phyloP scores from a whole-genome alignment of 2,888 invertebrate species.

The Tridacna crocea region DNA sequence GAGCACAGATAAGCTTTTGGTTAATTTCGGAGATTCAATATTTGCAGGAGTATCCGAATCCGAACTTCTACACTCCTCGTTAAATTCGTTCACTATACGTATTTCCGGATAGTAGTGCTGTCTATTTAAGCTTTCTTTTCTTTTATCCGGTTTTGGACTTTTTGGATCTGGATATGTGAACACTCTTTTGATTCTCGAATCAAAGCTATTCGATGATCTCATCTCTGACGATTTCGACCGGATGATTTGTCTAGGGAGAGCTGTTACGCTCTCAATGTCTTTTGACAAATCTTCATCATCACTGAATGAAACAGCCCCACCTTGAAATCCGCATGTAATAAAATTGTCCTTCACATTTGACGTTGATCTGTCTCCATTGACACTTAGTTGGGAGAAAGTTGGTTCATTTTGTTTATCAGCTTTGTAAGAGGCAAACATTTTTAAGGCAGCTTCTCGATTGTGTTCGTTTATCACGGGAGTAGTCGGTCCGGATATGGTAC shows the following conservation, averaged over 20 bases:
- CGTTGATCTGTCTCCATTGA: background rate
- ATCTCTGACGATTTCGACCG: slow-evolving; percentile 28
- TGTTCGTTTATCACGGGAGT: slow-evolving; percentile 54
- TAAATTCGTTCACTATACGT: slow-evolving; percentile 48
- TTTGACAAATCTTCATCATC: slow-evolving; percentile 7
- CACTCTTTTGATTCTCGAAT: slow-evolving; percentile 6
- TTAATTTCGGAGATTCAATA: background rate
- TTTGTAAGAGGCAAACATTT: slow-evolving; percentile 72
- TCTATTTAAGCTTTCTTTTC: background rate
- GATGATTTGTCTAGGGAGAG: slow-evolving; percentile 26
- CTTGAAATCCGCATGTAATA: slow-evolving; percentile 39
- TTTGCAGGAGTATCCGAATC: background rate
- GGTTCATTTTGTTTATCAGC: slow-evolving; percentile 36
- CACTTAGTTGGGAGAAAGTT: background rate
- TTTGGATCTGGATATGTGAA: background rate
- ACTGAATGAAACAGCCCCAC: slow-evolving; percentile 42
- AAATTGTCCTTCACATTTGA: slow-evolving; percentile 8
- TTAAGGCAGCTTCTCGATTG: slow-evolving; percentile 65
- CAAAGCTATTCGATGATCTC: background rate
- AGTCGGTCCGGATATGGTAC: slow-evolving; percentile 23
- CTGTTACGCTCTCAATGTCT: slow-evolving; percentile 27
- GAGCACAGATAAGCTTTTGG: background rate
- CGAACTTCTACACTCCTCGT: slow-evolving; percentile 28
- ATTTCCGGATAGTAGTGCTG: slow-evolving; percentile 56
- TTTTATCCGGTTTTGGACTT: background rate